phyloP scores from a whole-genome alignment of 2,113 vertebrate genomes.

The Genyomyrus donnyi region DNA sequence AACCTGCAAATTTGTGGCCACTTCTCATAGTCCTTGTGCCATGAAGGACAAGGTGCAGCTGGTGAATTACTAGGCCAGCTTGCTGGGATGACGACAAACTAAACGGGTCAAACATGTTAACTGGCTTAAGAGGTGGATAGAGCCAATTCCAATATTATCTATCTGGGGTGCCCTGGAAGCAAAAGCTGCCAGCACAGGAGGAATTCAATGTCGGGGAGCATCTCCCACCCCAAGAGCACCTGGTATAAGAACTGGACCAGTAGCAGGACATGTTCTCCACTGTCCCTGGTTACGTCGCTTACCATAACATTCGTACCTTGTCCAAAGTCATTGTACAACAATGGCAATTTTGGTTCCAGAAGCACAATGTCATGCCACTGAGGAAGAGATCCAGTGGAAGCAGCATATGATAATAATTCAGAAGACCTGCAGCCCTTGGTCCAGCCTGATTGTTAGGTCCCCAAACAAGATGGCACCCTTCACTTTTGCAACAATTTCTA shows the following conservation, averaged over 20 bases:
- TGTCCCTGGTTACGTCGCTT: background rate
- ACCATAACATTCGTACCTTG: background rate
- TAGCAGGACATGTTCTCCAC: background rate
- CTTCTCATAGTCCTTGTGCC: background rate
- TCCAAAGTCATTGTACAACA: background rate
- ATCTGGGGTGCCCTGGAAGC: background rate
- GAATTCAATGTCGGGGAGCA: background rate
- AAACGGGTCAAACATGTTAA: background rate
- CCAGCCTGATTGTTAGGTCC: background rate
- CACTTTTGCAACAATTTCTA: background rate
- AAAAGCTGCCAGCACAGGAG: background rate
- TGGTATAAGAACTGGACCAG: background rate
- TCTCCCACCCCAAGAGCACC: background rate
- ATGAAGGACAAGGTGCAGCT: background rate
- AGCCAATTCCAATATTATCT: background rate
- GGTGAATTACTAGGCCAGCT: background rate
- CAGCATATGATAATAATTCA: background rate
- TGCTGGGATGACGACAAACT: background rate
- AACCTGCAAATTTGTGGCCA: background rate
- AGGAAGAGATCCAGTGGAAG: background rate
- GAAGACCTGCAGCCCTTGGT: background rate
- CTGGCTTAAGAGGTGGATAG: background rate
- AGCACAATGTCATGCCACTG: background rate
- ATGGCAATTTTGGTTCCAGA: background rate
- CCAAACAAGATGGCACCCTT: background rate